A percentile compares a stretch with the other conserved stretches of the same genome.
Evolutionary conservation across 2,888 invertebrate genomes (phyloP).

Genomic region (Prosopocoilus inquinatus): DNA sequence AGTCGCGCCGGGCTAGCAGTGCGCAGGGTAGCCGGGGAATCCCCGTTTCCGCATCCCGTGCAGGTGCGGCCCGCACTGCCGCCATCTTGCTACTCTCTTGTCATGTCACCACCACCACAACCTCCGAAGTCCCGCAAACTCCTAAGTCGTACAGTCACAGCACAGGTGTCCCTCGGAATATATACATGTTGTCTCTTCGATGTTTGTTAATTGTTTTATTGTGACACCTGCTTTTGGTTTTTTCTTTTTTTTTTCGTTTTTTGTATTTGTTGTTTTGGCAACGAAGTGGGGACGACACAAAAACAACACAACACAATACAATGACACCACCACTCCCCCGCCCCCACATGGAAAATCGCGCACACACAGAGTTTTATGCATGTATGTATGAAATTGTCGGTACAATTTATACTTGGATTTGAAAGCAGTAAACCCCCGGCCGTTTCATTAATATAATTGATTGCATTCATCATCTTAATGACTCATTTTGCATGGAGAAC

Average conservation of each 20-base stretch:
- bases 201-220: too few relatives aligned
- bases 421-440: too few relatives aligned
- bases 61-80: conserved; percentile 91
- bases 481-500: conserved; percentile 37
- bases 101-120: conserved; percentile 55
- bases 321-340: too few relatives aligned
- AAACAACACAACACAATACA: too few relatives aligned
- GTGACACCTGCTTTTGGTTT: conserved; percentile 4
- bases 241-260: background rate
- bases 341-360: too few relatives aligned
- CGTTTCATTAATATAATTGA: too few relatives aligned
- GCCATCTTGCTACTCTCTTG: conserved; percentile 94
- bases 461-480: too few relatives aligned
- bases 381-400: too few relatives aligned
- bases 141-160: conserved; percentile 23
- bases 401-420: too few relatives aligned
- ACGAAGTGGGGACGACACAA: background rate
- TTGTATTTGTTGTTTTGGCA: background rate
- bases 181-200: background rate
- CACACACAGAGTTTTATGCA: too few relatives aligned
- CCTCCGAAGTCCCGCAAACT: conserved; percentile 25
- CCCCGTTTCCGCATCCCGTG: conserved; percentile 76
- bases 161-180: conserved; percentile 33
- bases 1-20: conserved; percentile 57
- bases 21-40: conserved; percentile 62